Percentiles rank a stretch among this genome's conserved stretches.
phyloP scores from a whole-genome alignment of 1,140 invertebrate genomes.

The Megalopta genalis region DNA sequence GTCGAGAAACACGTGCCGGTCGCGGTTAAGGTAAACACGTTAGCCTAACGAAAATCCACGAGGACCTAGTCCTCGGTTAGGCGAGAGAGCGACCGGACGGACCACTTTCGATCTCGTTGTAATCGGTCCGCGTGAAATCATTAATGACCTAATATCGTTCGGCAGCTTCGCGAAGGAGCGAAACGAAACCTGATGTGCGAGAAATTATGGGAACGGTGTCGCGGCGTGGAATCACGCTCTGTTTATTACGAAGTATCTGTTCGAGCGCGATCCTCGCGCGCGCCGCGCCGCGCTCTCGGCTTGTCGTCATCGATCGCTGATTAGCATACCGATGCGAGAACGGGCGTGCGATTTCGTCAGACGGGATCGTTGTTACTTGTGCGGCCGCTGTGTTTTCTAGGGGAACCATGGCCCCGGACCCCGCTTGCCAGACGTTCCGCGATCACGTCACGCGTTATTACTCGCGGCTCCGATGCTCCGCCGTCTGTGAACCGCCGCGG shows the following conservation, averaged over 20 bases:
- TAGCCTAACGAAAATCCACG: too few relatives aligned
- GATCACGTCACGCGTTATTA: not conserved
- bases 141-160: not conserved
- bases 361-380: not conserved
- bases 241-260: conserved; percentile 12
- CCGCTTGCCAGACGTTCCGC: not conserved
- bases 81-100: not conserved
- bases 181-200: not conserved
- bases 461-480: not conserved
- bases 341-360: conserved; percentile 28
- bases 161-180: not conserved
- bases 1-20: conserved; percentile 74
- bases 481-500: not conserved
- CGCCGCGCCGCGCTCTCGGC: too few relatives aligned
- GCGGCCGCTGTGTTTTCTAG: not conserved
- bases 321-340: conserved; percentile 32
- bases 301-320: conserved; percentile 27
- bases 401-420: not conserved
- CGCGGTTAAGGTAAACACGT: conserved; percentile 69
- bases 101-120: not conserved
- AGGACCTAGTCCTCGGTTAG: too few relatives aligned
- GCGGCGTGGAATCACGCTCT: conserved; percentile 53
- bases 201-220: not conserved
- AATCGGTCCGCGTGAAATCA: not conserved
- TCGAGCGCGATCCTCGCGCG: not conserved